Base-by-base conservation (phyloP, 2,113 vertebrate species). In the Sinosuthora webbiana region DNA sequence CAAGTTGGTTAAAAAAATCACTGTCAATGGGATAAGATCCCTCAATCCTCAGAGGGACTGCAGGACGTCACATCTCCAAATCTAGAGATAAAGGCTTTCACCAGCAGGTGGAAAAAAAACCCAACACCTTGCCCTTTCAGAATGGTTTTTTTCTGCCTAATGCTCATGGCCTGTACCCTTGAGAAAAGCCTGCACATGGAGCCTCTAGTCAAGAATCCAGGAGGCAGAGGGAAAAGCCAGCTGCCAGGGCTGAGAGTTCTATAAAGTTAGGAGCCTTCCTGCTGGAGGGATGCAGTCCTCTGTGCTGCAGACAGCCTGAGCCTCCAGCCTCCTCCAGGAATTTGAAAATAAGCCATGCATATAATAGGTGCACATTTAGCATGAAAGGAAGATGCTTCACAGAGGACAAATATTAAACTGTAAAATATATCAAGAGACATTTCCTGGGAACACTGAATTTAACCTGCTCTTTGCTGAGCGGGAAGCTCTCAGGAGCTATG, bases 301-400 rank as follows among this genome's bases (percentile, higher is more conserved):
- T 62, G 3, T 13, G 33, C 56, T 45, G 7, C 3, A 79, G 55
- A 13, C 45, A 78, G 71, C 4, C 44, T 6, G 17, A 93, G 77
- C 59, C 77, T 94, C 44, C 65, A 82, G 62, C 50, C 55, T 85
- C 87, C 93, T 71, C 49, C 17, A 91, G 93, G 93, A 93, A 57
- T 85, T 7, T 63, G 47, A 79, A 71, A 89, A 77, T 14, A 91
- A 95, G 15, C 84, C 80, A 87, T 56, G 81, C 83, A 62, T 82
- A 18, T 87, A 89, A 95, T 71, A 85, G 70, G 67, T 42, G 7
- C 50, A 10, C 67, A 73, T 65, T 95, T 91, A 89, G 75, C 73
- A 74, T 27, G 67, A 87, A 93, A 93, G 81, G 67, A 93, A 91
- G 83, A 75, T 42, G 74, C 57, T 87, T 89, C 69, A n/a, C 73